Percentiles rank a stretch among this genome's conserved stretches.
Conservation (phyloP, 2,113 vertebrate species). For the Donacobius atricapilla region DNA sequence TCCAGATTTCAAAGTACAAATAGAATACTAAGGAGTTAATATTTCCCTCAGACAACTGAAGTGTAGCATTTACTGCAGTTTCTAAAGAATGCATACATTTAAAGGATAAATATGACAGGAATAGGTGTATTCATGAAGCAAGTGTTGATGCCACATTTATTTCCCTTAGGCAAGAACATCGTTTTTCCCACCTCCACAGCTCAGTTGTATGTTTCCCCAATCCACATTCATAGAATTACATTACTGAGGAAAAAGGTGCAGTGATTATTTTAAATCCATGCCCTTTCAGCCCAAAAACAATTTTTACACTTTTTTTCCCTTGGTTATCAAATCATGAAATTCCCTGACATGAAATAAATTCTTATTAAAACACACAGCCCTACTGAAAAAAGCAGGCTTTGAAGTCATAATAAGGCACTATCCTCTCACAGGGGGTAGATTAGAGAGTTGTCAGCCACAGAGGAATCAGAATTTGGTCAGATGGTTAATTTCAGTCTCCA, state of each 20-base stretch:
- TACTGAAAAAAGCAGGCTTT: neutral
- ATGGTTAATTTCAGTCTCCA: neutral
- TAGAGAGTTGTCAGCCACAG: neutral
- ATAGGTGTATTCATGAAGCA: neutral
- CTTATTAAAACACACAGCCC: neutral
- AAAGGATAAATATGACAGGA: neutral
- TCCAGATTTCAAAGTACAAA: neutral
- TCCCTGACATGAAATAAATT: neutral
- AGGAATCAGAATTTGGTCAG: neutral
- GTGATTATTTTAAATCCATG: neutral
- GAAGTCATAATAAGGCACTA: neutral
- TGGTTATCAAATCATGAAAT: neutral
- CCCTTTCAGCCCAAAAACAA: neutral
- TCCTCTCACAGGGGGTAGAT: neutral
- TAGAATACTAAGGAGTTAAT: neutral
- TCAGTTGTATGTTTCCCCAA: neutral
- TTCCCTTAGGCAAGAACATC: neutral
- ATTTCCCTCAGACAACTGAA: neutral
- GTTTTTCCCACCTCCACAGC: neutral
- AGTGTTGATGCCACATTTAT: neutral
- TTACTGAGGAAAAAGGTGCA: neutral
- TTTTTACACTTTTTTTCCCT: neutral
- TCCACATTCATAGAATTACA: neutral
- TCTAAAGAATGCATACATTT: neutral
- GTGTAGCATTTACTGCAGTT: neutral